Base-by-base conservation (phyloP, 2,113 vertebrate species). In the Hyperopisus bebe region DNA sequence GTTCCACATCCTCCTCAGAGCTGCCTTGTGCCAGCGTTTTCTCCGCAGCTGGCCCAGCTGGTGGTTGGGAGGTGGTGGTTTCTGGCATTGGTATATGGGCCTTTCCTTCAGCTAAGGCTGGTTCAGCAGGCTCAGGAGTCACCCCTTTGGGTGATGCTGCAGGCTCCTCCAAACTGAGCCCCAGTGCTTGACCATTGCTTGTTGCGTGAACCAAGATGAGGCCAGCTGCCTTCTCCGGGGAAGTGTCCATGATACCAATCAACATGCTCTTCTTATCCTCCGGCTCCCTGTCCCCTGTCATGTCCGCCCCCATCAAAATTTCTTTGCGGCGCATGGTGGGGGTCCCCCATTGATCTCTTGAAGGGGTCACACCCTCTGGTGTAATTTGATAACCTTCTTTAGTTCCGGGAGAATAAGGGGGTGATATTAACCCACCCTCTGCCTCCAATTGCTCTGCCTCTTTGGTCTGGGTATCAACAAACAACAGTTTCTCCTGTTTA, bases 201-300 rank as follows among this genome's bases (percentile, higher is more conserved):
- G 98, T 99, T 83, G 98, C 98, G 0, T 99, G 98, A 89, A 99
- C 98, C 94, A 99, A 97, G 90, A 99, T 96, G 90, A 99, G 97
- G 87, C 98, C 98, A 0, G 98, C 98, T 0, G 97, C 98, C 91
- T 99, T 98, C 96, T 99, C 97, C 94, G 98, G 97, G 0, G 98
- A 98, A 0, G 97, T 99, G 93, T 99, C 98, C 95, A 99, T 94
- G 70, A 99, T 98, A 51, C 98, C 99, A 90, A 99, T 97, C 89
- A 99, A 96, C 98, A 99, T 97, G 92, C 97, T 97, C 93, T 98
- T 99, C 95, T 97, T 98, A 92, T 99, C 98, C 27, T 99, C 98
- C 0, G 94, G 91, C 0, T 96, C 97, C 90, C 95, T 96, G 74
- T 97, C 95, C 50, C 96, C 95, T 21, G 94, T 95, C 2, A 93